Base-by-base conservation (phyloP, 2,888 invertebrate species). In the Trichopoda pennipes region DNA sequence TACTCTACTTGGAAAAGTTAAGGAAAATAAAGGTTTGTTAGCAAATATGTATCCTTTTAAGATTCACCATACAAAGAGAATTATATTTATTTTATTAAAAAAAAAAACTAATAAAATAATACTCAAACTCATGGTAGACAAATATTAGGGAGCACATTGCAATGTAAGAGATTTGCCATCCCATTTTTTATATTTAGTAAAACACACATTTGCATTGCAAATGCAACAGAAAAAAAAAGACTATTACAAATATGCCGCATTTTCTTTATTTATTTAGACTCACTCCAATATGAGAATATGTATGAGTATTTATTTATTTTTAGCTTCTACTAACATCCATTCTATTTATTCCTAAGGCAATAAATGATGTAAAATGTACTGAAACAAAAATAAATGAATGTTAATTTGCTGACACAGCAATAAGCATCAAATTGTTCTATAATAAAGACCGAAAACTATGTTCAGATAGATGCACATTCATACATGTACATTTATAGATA, bases 331-430 rank as follows among this genome's bases (percentile, higher is more conserved):
- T 56, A 73, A 77, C 68, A 55, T 61, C 68, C 53, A 77, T 53
- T 73, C 35, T 19, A 69, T 53, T 73, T 53, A 58, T 64, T 81
- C 69, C 56, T 68, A 77, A 77, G 35, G 81, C 81, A 77, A 53
- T 81, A 68, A 75, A 64, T 77, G 77, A 77, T 77, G 77, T 58
- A 69, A 73, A 81, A 56, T 55, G 64, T 10, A 56, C 60, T 21
- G 61, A 64, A 74, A 75, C 56, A 60, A 38, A 64, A 70, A 80
- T 80, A 76, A 77, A 77, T 73, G 73, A 77, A 77, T 81, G 77
- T 81, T 81, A 81, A 81, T 81, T 81, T 81, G 81, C 77, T 77
- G 77, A 81, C 73, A 81, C 77, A 73, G 81, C 72, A 77, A 72
- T 69, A 69, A 66, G 68, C 81, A 72, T 56, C 61, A 72, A 44